A percentile compares a stretch with the other conserved stretches of the same genome.
Conservation (phyloP, 2,888 invertebrate species). For the Lymantria monacha region DNA sequence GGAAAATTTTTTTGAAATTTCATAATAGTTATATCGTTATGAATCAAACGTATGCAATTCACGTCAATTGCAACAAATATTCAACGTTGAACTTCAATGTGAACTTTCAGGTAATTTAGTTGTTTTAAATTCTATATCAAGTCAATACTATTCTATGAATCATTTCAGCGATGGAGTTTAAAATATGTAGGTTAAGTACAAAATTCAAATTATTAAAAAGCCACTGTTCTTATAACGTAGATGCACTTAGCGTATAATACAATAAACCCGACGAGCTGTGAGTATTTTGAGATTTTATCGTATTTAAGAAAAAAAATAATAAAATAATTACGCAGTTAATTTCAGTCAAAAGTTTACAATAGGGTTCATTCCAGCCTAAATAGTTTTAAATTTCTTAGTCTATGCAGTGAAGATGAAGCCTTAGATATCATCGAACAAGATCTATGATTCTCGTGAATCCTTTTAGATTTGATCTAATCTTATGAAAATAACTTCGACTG, state of each 20-base stretch:
- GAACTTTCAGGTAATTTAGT: constrained; percentile 24
- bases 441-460: constrained; percentile 41
- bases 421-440: constrained; percentile 62
- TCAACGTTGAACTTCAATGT: constrained; percentile 28
- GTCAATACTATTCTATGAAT: constrained; percentile 51
- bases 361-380: constrained; percentile 76
- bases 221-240: constrained; percentile 82
- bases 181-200: constrained; percentile 78
- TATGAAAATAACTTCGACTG: constrained; percentile 43
- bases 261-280: constrained; percentile 82
- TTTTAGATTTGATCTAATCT: constrained; percentile 49
- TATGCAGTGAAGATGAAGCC: constrained; percentile 53
- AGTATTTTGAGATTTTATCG: constrained; percentile 82
- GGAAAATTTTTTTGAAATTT: constrained; percentile 30
- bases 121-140: constrained; percentile 41
- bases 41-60: constrained; percentile 26
- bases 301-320: constrained; percentile 74
- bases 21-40: constrained; percentile 27
- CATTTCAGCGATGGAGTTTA: constrained; percentile 61
- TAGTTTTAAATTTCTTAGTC: constrained; percentile 66
- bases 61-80: constrained; percentile 28
- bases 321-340: constrained; percentile 61
- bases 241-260: constrained; percentile 80
- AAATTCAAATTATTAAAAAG: constrained; percentile 79
- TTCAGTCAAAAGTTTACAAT: constrained; percentile 63